Evolutionary conservation across 2,113 vertebrate species (phyloP).

Genomic region (Carassius auratus): DNA sequence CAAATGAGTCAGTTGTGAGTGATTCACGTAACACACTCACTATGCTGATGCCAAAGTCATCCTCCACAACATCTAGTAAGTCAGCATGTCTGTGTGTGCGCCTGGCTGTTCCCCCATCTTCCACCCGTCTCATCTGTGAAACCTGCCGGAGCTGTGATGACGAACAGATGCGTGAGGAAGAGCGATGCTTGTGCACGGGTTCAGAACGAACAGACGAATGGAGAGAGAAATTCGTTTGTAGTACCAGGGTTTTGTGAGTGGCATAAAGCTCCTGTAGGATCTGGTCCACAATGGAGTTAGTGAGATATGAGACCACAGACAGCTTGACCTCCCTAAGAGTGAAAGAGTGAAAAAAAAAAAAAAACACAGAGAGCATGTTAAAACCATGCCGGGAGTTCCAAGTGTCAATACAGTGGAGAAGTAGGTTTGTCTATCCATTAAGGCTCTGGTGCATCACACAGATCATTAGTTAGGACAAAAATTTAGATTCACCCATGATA

Average conservation of each 20-base stretch:
- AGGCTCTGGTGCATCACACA: not conserved
- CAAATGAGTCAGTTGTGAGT: conserved; percentile 24
- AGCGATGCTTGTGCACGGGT: not conserved
- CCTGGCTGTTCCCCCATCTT: conserved; percentile 67
- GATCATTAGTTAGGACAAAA: not conserved
- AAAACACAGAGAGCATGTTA: not conserved
- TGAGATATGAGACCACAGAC: conserved; percentile 87
- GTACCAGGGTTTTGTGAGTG: conserved; percentile 88
- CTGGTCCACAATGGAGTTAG: conserved; percentile 89
- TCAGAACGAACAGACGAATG: conserved; percentile 18
- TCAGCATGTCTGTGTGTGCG: conserved; percentile 68
- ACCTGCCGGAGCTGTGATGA: conserved; percentile 74
- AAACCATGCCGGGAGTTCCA: not conserved
- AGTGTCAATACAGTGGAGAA: not conserved
- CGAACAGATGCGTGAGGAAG: not conserved
- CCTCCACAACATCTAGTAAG: conserved; percentile 73
- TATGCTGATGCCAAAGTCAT: conserved; percentile 75
- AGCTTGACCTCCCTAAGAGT: conserved; percentile 85
- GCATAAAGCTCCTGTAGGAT: conserved; percentile 87
- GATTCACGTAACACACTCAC: conserved; percentile 63
- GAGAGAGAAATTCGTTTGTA: not conserved
- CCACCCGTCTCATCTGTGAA: conserved; percentile 74
- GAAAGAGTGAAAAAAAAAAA: not conserved
- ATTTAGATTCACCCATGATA: not conserved
- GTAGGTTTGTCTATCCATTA: no score